Evolutionary conservation across 2,113 vertebrate species (phyloP), one percentile per base, ranked within the genome.

Genomic region (Uropsilus gracilis): DNA sequence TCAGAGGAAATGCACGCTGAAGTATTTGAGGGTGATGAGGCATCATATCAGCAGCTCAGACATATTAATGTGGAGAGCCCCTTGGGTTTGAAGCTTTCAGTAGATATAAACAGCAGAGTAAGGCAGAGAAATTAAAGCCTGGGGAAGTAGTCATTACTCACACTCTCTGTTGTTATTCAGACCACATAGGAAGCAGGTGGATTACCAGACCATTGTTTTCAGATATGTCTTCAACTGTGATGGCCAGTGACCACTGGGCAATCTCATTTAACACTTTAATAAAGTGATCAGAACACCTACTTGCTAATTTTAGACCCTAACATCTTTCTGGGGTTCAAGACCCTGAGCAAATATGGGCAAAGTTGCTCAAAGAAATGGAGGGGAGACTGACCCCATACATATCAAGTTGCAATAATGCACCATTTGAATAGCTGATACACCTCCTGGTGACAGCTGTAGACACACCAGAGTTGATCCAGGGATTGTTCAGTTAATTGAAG

Each of bases 401-500:
- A 91, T 32, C n/a, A 84, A 83, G 48, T 80, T 9, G 1, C 7
- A 82, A 26, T 32, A 46, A 26, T 11, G 61, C 71, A 59, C 59
- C 78, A 44, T 81, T 68, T 34, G 14, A 68, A 68, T 9, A 48
- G 37, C 44, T 12, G 16, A 64, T 77, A 6, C 10, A 24, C 28
- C 17, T 86, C 53, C 85, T 34, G 69, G 82, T 96, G 97, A 97
- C 76, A 91, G 96, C 84, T 86, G 50, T 20, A 26, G 84, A 46
- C 24, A 30, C 64, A 26, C 78, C 44, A 90, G 69, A 86, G 48
- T 89, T 17, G 72, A 86, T 26, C 46, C 55, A 64, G 72, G 50
- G 44, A 81, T 68, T 72, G 90, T 82, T 96, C 46, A 46, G 77
- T 44, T 87, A 88, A 95, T 37, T 93, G 72, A 96, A 96, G 84